phyloP scores from a whole-genome alignment of 2,888 invertebrate genomes.

The Anthrax anthrax region DNA sequence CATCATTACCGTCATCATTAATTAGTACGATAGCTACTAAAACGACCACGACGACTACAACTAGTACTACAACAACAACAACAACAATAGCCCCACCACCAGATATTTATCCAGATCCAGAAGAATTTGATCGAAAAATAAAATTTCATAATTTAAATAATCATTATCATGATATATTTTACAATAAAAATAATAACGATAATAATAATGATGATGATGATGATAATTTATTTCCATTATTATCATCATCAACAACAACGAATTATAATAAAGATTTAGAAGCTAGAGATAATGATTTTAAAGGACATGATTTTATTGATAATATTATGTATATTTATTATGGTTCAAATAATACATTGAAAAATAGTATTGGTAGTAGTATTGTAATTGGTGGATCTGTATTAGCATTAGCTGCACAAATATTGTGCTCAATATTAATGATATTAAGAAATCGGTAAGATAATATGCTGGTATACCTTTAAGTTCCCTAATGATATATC shows the following conservation, averaged over 20 bases:
- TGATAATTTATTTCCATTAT: background rate
- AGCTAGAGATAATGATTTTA: slow-evolving; percentile 35
- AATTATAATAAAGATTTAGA: slow-evolving; percentile 3
- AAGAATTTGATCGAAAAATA: slow-evolving; percentile 12
- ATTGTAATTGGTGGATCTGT: slow-evolving; percentile 38
- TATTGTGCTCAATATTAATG: slow-evolving; percentile 35
- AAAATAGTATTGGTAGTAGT: slow-evolving; percentile 37
- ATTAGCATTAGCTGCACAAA: slow-evolving; percentile 37
- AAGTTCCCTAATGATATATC: too few species aligned
- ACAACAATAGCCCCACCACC: slow-evolving; percentile 3
- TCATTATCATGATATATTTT: background rate
- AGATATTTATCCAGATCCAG: slow-evolving; percentile 16
- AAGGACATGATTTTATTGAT: slow-evolving; percentile 56
- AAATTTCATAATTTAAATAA: slow-evolving; percentile 4
- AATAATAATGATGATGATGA: background rate
- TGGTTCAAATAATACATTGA: slow-evolving; percentile 37
- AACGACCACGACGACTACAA: too few species aligned
- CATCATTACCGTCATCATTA: background rate
- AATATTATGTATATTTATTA: slow-evolving; percentile 59
- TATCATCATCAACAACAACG: background rate
- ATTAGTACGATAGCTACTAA: background rate
- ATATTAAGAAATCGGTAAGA: slow-evolving; percentile 13
- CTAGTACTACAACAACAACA: slow-evolving; percentile 1
- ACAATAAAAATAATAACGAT: background rate
- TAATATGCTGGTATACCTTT: background rate